Percentiles rank a stretch among this genome's conserved stretches.
These are phyloP conservation scores for Trissolcus brochymenae DNA, from an alignment of 2,888 invertebrate species.

Conservation along the genomic window DNA sequence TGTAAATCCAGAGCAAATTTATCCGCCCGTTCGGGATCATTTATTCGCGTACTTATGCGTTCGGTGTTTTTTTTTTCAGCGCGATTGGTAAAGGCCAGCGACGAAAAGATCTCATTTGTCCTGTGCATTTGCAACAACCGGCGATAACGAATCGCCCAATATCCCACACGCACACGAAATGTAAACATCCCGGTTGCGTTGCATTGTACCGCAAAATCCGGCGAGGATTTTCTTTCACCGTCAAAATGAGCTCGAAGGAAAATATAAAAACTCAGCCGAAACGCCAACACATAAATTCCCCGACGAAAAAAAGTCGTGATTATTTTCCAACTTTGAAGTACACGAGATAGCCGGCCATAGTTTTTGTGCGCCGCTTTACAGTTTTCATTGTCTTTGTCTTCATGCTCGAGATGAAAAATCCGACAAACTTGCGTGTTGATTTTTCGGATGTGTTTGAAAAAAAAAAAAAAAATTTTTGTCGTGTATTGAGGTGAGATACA, in stretches of 20 bases:
- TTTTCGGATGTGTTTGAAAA: neutral
- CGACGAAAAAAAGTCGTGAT: constrained; percentile 28
- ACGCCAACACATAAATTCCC: constrained; percentile 35
- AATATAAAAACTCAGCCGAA: constrained; percentile 31
- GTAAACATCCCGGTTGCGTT: constrained; percentile 41
- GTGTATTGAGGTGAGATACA: too few species aligned
- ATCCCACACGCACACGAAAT: constrained; percentile 41
- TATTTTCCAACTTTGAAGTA: constrained; percentile 32
- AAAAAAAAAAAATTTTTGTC: too few species aligned
- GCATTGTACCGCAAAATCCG: constrained; percentile 56
- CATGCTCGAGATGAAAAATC: neutral
- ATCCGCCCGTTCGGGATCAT: constrained; percentile 19
- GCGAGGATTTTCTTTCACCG: constrained; percentile 56
- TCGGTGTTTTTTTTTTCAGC: constrained; percentile 4
- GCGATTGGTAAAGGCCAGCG: constrained; percentile 32
- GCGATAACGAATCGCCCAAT: constrained; percentile 48
- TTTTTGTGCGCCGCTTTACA: neutral
- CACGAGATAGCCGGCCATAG: neutral
- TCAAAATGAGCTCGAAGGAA: constrained; percentile 52
- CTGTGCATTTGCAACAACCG: constrained; percentile 37
- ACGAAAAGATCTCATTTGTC: constrained; percentile 55
- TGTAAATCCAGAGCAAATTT: constrained; percentile 33
- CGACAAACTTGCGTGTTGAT: neutral
- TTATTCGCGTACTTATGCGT: constrained; percentile 19
- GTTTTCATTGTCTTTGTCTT: neutral